Evolutionary conservation across 2,113 vertebrate species (phyloP).

Genomic region (Halcyon senegalensis): DNA sequence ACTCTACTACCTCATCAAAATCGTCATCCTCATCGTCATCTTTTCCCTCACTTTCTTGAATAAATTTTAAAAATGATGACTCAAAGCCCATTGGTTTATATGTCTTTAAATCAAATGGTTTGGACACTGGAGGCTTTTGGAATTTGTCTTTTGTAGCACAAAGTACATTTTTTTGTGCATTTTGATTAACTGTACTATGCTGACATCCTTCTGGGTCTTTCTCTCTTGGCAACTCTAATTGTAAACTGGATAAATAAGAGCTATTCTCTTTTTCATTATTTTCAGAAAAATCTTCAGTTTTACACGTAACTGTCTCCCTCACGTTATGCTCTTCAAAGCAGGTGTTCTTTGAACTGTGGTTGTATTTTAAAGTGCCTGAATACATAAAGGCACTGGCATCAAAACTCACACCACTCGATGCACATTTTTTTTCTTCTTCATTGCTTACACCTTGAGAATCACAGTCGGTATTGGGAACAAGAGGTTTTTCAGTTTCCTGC

Average conservation of each 20-base stretch:
- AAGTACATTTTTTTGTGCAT: constrained; percentile 59
- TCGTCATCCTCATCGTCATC: constrained; percentile 70
- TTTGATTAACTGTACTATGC: constrained; percentile 48
- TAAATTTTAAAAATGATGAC: constrained; percentile 94
- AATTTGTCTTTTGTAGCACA: constrained; percentile 77
- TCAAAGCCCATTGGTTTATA: constrained; percentile 96
- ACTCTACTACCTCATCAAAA: constrained; percentile 73
- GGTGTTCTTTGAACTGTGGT: constrained; percentile 67
- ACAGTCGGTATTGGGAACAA: constrained; percentile 8
- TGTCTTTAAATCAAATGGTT: constrained; percentile 85
- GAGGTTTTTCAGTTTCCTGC: constrained; percentile 1
- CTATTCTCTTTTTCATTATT: constrained; percentile 73
- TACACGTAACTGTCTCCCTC: constrained; percentile 49
- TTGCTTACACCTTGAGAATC: not conserved
- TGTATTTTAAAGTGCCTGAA: constrained; percentile 75
- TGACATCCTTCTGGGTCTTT: constrained; percentile 80
- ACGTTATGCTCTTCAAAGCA: constrained; percentile 63
- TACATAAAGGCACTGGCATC: constrained; percentile 60
- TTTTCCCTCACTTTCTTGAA: constrained; percentile 90
- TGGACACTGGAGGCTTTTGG: constrained; percentile 70
- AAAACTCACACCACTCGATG: constrained; percentile 56
- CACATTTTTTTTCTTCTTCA: constrained; percentile 44
- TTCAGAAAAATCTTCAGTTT: constrained; percentile 67
- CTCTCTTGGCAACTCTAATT: constrained; percentile 84
- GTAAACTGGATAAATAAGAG: constrained; percentile 71